Evolutionary conservation across 1,140 invertebrate genomes (phyloP).

Genomic region (Drosophila biarmipes): DNA sequence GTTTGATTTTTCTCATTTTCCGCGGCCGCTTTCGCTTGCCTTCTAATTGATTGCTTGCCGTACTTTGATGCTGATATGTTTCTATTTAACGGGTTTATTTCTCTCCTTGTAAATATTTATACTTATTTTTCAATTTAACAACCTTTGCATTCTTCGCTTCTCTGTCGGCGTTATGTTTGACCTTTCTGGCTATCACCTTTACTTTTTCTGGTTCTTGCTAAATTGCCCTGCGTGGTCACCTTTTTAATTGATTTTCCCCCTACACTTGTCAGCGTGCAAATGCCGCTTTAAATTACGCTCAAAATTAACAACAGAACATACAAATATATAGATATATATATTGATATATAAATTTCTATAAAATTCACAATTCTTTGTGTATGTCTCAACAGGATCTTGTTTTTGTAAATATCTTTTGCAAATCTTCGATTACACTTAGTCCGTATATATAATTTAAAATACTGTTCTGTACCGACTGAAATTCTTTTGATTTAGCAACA

Average conservation of each 20-base stretch:
- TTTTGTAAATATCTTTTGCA: conserved; percentile 54
- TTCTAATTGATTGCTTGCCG: conserved; percentile 48
- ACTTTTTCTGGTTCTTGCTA: conserved; percentile 15
- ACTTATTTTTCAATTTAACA: conserved; percentile 73
- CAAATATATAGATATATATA: conserved; percentile 45
- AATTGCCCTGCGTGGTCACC: conserved; percentile 2
- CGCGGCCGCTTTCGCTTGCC: conserved; percentile 3
- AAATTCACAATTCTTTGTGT: conserved; percentile 33
- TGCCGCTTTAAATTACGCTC: conserved; percentile 50
- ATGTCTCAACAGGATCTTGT: conserved; percentile 11
- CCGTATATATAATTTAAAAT: conserved; percentile 48
- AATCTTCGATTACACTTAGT: conserved; percentile 36
- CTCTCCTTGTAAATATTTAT: conserved; percentile 77
- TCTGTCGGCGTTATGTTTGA: conserved; percentile 32
- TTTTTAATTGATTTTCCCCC: conserved; percentile 1
- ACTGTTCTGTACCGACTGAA: conserved; percentile 42
- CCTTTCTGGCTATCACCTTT: conserved; percentile 57
- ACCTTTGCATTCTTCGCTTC: conserved; percentile 61
- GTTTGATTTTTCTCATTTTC: conserved; percentile 35
- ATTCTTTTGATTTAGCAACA: conserved; percentile 63
- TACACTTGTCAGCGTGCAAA: neutral
- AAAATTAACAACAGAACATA: conserved; percentile 67
- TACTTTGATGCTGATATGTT: conserved; percentile 68
- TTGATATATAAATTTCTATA: conserved; percentile 46
- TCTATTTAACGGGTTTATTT: conserved; percentile 59